Evolutionary conservation across 2,113 vertebrate species (phyloP).

Genomic region (Grantiella picta): DNA sequence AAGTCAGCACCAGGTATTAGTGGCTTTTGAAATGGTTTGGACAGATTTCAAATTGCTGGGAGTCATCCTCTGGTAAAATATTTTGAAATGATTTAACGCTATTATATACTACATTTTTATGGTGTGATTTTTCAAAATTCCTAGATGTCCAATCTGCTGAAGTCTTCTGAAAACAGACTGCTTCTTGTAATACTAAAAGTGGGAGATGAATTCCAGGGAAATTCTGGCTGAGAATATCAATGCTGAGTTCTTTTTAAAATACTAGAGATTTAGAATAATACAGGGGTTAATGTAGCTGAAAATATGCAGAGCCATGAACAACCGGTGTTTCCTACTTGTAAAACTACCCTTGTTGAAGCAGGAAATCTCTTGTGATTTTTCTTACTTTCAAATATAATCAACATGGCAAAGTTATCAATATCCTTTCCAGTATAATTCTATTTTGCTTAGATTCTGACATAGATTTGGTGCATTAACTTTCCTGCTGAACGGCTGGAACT

Average conservation of each 20-base stretch:
- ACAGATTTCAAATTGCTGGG: neutral
- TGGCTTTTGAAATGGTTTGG: neutral
- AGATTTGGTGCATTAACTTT: constrained; percentile 49
- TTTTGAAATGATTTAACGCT: neutral
- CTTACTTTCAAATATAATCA: neutral
- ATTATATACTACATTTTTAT: neutral
- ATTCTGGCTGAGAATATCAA: neutral
- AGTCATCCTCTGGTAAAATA: neutral
- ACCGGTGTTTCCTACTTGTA: neutral
- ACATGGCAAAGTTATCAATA: constrained; percentile 2
- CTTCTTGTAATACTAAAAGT: neutral
- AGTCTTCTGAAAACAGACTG: neutral
- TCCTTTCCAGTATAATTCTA: neutral
- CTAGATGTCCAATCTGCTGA: neutral
- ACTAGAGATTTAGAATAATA: neutral
- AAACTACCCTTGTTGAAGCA: neutral
- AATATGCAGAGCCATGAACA: neutral
- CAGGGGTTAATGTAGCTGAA: neutral
- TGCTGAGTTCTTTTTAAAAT: neutral
- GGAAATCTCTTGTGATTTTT: neutral
- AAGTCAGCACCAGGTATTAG: neutral
- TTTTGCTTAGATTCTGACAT: constrained; percentile 14
- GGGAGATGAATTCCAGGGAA: neutral
- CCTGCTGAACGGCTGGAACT: constrained; percentile 46
- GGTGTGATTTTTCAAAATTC: constrained; percentile 4